Base-by-base conservation (phyloP, 92 coral and sea anemone species). In the Epizoanthus fatuus region DNA sequence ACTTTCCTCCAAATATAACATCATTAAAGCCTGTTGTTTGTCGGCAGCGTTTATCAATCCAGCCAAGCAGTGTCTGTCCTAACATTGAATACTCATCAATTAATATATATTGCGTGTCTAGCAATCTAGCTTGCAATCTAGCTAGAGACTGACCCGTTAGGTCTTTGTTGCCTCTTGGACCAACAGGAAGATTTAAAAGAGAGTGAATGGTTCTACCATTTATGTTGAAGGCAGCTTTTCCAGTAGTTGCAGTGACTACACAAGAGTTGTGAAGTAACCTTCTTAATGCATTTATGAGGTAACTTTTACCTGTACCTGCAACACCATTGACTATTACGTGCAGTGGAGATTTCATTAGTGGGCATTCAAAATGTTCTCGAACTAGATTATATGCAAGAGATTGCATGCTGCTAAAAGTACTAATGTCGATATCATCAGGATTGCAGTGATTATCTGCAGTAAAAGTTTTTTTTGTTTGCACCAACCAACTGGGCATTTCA, bases 281-380 rank as follows among this genome's bases (percentile, higher is more conserved):
- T 85, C 87, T 72, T 32, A 90, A 69, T 56, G 90, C 87, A 65
- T 65, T 85, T 2, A 85, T 22, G 25, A 22, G 78, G 78, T 69
- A 90, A 85, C 85, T 83, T 71, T 81, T 86, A 72, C 93, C 91
- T 54, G 89, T 89, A 42, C 93, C 93, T 16, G 85, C 89, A 72
- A 64, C 72, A 55, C 92, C 92, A 88, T 72, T 88, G 63, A 89
- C 78, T 55, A 78, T 82, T 47, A 89, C 74, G 51, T 51, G 83
- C 67, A 89, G 64, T 29, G 80, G 92, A 67, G 90, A 85, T 60
- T 85, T 81, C 54, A 74, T 56, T 14, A 72, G 70, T 54, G 89
- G 65, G 68, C 64, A 64, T 58, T 73, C 69, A 38, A 63, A 62
- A 68, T 86, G 90, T 58, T 81, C 86, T 81, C 60, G 60, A 63